Base-by-base conservation (phyloP, 2,113 vertebrate genomes). In the Amblyopsis rosae region DNA sequence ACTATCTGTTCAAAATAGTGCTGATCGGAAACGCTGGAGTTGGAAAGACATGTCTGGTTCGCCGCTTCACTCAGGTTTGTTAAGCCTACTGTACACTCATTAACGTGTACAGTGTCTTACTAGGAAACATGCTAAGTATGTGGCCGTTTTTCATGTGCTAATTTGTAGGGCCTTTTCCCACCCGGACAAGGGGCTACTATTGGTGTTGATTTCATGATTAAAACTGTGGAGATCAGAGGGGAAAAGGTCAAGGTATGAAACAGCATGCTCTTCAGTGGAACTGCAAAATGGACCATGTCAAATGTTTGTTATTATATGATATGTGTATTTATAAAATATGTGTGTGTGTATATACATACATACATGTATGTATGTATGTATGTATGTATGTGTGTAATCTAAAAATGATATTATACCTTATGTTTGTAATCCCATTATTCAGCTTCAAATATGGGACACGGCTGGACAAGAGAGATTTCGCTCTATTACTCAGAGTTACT, bases 371-470 rank as follows among this genome's bases (percentile, higher is more conserved):
- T 19, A 19, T 19, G 1, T 19, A 19, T 19, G 19, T 19, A 19
- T 19, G 1, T 19, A 19, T 19, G 19, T 19, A 1, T 19, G 1
- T 19, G 19, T 19, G 19, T 19, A 19, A 26, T 26, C 26, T 26
- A 26, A 26, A 26, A 26, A 26, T 26, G 1, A 26, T 26, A 26
- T 26, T 26, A 26, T n/a, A 7, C 17, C 53, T 55, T 17, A 12
- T 53, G 35, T 61, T 74, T 59, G 57, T 75, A 69, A 60, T 19
- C 6, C 45, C 65, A 33, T 35, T 85, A 63, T 80, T 46, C 89
- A 99, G 98, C 94, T 99, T 83, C 98, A 99, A 94, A 99, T 99
- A 89, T 99, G 98, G 98, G 98, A 99, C 92, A 99, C 97, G 0
- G 98, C 98, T 0, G 98, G 98, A 17, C 98, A 99, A 73, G 98